Evolutionary conservation across 2,797 vertebrate species (phyloP).

Genomic region (Myotis pilosus): DNA sequence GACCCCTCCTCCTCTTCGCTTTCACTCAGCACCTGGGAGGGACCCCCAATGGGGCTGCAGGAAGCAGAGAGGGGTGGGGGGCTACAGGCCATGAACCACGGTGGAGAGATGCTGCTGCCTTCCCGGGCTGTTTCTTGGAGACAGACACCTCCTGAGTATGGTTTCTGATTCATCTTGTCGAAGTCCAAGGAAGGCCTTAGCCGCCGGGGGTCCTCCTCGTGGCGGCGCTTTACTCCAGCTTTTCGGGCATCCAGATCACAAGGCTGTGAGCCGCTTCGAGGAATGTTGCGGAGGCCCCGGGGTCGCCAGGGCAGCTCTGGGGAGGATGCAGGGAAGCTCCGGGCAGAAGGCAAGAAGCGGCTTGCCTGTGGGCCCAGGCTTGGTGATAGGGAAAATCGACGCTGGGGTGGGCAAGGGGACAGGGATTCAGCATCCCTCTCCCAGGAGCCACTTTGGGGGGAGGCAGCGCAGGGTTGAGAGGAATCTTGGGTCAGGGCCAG

Average conservation of each 20-base stretch:
- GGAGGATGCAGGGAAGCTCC: conserved; percentile 90
- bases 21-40: conserved; percentile 88
- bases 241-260: conserved; percentile 93
- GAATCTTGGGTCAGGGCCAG: conserved; percentile 91
- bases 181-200: conserved; percentile 91
- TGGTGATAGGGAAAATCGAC: conserved; percentile 92
- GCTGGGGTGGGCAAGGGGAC: conserved; percentile 84
- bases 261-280: conserved; percentile 94
- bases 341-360: conserved; percentile 90
- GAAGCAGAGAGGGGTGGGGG: conserved; percentile 81
- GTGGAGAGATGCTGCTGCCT: conserved; percentile 80
- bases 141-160: conserved; percentile 83
- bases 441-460: conserved; percentile 80
- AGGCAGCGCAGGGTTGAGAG: conserved; percentile 79
- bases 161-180: conserved; percentile 91
- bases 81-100: conserved; percentile 82
- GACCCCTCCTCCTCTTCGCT: conserved; percentile 89
- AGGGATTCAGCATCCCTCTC: conserved; percentile 82
- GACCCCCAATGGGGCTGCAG: conserved; percentile 80
- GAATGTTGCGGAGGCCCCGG: conserved; percentile 88
- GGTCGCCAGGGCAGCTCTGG: conserved; percentile 85
- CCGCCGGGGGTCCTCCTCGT: conserved; percentile 88
- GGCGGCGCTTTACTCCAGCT: conserved; percentile 89
- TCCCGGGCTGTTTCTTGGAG: conserved; percentile 81
- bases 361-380: conserved; percentile 91